Evolutionary conservation across 2,888 invertebrate species (phyloP).

Genomic region (Netelia inedita): DNA sequence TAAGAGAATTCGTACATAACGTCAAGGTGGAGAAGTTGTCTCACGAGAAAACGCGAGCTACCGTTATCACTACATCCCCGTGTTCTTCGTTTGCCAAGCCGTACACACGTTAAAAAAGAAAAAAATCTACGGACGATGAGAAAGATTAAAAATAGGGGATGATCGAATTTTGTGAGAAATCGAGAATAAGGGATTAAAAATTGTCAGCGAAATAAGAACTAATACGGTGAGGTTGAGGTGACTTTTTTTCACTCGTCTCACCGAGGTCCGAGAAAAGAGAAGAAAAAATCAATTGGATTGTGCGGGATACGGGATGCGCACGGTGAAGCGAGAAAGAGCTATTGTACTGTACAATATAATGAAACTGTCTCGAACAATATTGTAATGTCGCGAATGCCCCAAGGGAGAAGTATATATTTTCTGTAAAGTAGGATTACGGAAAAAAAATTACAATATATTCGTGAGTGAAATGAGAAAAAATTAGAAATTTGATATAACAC

Average conservation of each 20-base stretch:
- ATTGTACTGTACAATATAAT: constrained; percentile 59
- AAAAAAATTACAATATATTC: constrained; percentile 55
- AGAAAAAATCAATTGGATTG: constrained; percentile 12
- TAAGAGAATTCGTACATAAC: constrained; percentile 4
- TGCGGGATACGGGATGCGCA: background rate
- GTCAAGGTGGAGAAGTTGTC: background rate
- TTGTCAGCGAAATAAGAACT: too few species aligned
- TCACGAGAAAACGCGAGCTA: constrained; percentile 18
- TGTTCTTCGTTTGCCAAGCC: background rate
- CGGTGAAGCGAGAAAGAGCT: constrained; percentile 36
- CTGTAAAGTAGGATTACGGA: constrained; percentile 68
- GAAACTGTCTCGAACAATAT: constrained; percentile 55
- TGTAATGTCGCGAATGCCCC: constrained; percentile 57
- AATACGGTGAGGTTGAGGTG: too few species aligned
- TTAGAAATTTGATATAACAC: constrained; percentile 45
- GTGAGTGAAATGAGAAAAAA: constrained; percentile 43
- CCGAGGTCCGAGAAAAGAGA: constrained; percentile 5
- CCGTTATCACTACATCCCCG: constrained; percentile 13
- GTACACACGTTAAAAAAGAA: constrained; percentile 5
- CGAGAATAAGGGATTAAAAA: background rate
- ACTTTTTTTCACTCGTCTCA: background rate
- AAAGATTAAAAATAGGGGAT: background rate
- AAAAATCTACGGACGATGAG: background rate
- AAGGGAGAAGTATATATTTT: constrained; percentile 68
- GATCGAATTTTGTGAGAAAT: background rate